A percentile compares a stretch with the other conserved stretches of the same genome.
Conservation (phyloP, 2,113 vertebrate species). For the Percina caprodes region DNA sequence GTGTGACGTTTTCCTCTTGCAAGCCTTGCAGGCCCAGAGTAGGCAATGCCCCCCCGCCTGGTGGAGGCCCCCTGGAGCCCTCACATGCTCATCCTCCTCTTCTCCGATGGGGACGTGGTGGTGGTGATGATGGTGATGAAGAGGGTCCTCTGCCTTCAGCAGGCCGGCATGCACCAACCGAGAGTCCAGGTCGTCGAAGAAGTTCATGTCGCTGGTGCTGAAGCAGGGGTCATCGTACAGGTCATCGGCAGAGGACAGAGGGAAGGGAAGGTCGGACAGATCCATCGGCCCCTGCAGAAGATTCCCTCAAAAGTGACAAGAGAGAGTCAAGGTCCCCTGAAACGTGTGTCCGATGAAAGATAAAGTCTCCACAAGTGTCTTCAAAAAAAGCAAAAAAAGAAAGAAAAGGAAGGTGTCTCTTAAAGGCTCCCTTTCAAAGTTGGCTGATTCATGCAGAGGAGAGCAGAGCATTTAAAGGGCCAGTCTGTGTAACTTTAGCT, state of each 20-base stretch:
- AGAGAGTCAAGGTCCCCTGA: neutral
- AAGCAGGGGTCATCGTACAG: slow-evolving; percentile 97
- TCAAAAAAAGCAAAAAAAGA: neutral
- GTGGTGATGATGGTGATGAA: slow-evolving; percentile 62
- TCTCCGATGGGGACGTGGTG: slow-evolving; percentile 67
- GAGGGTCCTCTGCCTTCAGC: slow-evolving; percentile 87
- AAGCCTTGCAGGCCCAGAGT: slow-evolving; percentile 98
- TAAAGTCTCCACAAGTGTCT: neutral
- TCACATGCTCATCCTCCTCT: slow-evolving; percentile 90
- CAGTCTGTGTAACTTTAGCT: slow-evolving; percentile 58
- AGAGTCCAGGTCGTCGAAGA: slow-evolving; percentile 95
- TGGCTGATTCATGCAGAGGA: slow-evolving; percentile 4
- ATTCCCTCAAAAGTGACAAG: neutral
- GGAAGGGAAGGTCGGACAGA: slow-evolving; percentile 81
- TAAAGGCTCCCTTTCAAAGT: neutral
- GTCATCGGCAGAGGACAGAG: slow-evolving; percentile 89
- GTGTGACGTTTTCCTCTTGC: slow-evolving; percentile 97
- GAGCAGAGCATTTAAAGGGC: slow-evolving; percentile 47
- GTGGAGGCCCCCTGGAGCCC: slow-evolving; percentile 94
- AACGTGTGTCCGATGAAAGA: neutral
- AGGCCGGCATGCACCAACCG: slow-evolving; percentile 89
- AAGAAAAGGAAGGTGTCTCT: too few species aligned
- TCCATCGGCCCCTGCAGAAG: slow-evolving; percentile 49
- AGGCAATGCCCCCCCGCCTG: slow-evolving; percentile 95
- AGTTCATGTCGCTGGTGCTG: slow-evolving; percentile 93